Conservation (phyloP, 2,888 invertebrate genomes). For the Epsilonema sp. region DNA sequence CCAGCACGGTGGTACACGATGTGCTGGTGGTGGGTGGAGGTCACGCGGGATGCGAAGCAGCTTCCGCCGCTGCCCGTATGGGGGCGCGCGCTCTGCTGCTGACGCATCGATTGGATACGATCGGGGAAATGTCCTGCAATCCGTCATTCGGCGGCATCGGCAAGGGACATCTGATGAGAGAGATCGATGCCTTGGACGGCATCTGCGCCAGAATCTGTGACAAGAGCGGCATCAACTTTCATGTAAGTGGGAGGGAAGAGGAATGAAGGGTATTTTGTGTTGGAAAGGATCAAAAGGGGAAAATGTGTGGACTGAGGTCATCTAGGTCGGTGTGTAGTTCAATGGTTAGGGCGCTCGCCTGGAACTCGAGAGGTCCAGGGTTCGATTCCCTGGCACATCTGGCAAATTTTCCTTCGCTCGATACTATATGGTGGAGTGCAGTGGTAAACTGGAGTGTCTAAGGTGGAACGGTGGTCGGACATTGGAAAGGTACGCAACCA, state of each 20-base stretch:
- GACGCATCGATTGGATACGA: conserved; percentile 59
- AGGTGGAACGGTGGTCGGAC: too few species aligned
- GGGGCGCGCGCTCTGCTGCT: conserved; percentile 55
- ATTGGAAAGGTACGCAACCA: too few species aligned
- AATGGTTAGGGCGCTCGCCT: too few species aligned
- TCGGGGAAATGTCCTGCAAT: conserved; percentile 83
- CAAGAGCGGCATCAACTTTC: conserved; percentile 26
- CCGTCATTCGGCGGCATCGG: conserved; percentile 81
- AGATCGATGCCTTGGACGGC: conserved; percentile 70
- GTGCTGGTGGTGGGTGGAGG: conserved; percentile 37
- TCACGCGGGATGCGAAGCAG: conserved; percentile 74
- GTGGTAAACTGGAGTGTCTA: too few species aligned
- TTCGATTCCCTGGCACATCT: too few species aligned
- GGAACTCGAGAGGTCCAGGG: too few species aligned
- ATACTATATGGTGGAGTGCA: too few species aligned
- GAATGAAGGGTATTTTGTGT: neutral
- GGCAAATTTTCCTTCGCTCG: too few species aligned
- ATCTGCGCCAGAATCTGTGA: conserved; percentile 58
- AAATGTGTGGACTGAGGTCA: too few species aligned
- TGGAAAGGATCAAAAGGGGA: too few species aligned
- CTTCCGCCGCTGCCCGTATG: conserved; percentile 59
- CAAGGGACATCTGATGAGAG: conserved; percentile 65
- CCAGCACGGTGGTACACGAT: too few species aligned
- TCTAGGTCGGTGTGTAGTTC: too few species aligned
- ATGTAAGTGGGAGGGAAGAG: conserved; percentile 8